A percentile compares a stretch with the other conserved stretches of the same genome.
These are phyloP conservation scores for Dermatemys mawii DNA, from an alignment of 2,113 vertebrate species.

Conservation along the genomic window DNA sequence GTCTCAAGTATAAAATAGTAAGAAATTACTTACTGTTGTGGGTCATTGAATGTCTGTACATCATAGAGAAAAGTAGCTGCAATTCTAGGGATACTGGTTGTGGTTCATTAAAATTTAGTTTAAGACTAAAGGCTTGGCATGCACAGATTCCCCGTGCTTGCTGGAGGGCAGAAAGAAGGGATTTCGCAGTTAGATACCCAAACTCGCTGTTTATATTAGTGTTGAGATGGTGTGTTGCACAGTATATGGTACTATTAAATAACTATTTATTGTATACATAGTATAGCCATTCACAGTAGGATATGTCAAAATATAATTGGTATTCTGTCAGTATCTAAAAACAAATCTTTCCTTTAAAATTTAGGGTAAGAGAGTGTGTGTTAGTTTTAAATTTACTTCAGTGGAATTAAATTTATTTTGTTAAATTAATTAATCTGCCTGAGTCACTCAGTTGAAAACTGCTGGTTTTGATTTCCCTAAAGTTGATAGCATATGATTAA, in stretches of 20 bases:
- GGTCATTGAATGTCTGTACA: not conserved
- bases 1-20: not conserved
- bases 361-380: fast-evolving
- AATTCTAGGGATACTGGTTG: not conserved
- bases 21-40: not conserved
- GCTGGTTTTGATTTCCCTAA: not conserved
- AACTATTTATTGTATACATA: not conserved
- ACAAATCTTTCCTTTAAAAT: not conserved
- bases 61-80: not conserved
- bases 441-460: not conserved
- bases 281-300: not conserved
- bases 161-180: not conserved
- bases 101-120: not conserved
- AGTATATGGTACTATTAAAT: not conserved
- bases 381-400: not conserved
- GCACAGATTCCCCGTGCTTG: not conserved
- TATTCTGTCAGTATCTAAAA: not conserved
- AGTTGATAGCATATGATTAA: not conserved
- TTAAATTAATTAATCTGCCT: not conserved
- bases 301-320: not conserved
- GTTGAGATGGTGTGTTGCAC: not conserved
- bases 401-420: not conserved
- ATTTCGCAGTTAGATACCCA: not conserved
- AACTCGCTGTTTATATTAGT: not conserved
- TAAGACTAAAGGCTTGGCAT: not conserved